Conservation (phyloP, 2,888 invertebrate genomes). For the Noctua janthina region DNA sequence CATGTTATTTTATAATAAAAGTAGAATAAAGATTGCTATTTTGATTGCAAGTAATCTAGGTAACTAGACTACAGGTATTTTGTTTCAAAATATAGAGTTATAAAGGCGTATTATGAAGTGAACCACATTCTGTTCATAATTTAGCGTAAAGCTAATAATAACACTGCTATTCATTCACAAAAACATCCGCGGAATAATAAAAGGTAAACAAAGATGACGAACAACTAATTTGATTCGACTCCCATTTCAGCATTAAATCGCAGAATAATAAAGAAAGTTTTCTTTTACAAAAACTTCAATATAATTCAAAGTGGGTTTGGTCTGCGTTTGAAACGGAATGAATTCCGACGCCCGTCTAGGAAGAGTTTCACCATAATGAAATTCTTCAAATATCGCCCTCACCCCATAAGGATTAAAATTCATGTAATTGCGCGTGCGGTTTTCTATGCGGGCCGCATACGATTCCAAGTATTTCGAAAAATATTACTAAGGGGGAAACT, state of each 20-base stretch:
- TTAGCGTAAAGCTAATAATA: constrained; percentile 27
- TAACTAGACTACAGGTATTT: constrained; percentile 6
- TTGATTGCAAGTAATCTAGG: constrained; percentile 21
- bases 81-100: constrained; percentile 26
- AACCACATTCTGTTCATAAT: constrained; percentile 1
- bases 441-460: constrained; percentile 65
- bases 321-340: constrained; percentile 82
- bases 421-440: constrained; percentile 82
- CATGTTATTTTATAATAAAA: constrained; percentile 34
- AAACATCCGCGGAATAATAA: constrained; percentile 42
- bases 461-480: constrained; percentile 66
- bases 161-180: constrained; percentile 19
- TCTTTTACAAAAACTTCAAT: constrained; percentile 82
- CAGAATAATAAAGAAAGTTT: constrained; percentile 81
- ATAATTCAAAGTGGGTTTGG: constrained; percentile 80
- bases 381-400: constrained; percentile 87
- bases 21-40: constrained; percentile 22
- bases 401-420: constrained; percentile 83
- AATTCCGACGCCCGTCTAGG: constrained; percentile 82
- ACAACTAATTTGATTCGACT: constrained; percentile 65
- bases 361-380: constrained; percentile 87
- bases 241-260: constrained; percentile 73
- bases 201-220: constrained; percentile 66
- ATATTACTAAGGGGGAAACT: constrained; percentile 54
- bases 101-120: constrained; percentile 3